These are phyloP conservation scores for Menidia beryllina DNA, from an alignment of 2,113 vertebrate genomes.

Conservation along the genomic window DNA sequence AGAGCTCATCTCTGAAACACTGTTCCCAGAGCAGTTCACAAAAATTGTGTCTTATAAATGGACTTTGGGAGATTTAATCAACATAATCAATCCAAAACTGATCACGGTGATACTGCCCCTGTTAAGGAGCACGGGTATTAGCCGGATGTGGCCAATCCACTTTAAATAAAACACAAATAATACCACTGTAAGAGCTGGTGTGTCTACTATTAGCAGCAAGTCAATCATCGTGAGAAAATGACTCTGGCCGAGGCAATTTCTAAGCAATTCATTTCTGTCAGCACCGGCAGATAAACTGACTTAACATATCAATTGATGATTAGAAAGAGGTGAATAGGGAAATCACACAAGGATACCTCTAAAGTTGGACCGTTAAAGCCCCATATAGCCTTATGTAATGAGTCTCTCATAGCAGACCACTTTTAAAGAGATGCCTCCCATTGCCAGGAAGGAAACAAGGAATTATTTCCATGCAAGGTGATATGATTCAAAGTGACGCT, in stretches of 20 bases:
- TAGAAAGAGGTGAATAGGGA: not conserved
- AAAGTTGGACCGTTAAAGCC: not conserved
- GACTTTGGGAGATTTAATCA: constrained; percentile 14
- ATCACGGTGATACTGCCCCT: constrained; percentile 2
- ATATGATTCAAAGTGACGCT: not conserved
- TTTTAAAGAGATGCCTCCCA: not conserved
- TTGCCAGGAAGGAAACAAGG: not conserved
- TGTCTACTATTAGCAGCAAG: not conserved
- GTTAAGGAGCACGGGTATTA: not conserved
- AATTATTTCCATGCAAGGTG: not conserved
- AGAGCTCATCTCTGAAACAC: constrained; percentile 3
- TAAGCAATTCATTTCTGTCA: not conserved
- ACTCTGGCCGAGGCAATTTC: constrained; percentile 3
- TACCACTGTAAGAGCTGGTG: not conserved
- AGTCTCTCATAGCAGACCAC: not conserved
- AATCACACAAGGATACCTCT: too few species aligned
- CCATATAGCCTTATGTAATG: not conserved
- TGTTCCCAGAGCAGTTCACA: constrained; percentile 10
- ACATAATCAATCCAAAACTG: not conserved
- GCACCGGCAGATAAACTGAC: not conserved
- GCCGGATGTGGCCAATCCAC: constrained; percentile 3
- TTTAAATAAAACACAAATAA: constrained; percentile 13
- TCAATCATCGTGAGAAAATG: not conserved
- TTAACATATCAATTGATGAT: not conserved
- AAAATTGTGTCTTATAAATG: constrained; percentile 3